Percentiles rank a stretch among this genome's conserved stretches.
Evolutionary conservation across 37 sponge, comb jelly and placozoan genomes (phyloP).

Genomic region (Agelas oroides): DNA sequence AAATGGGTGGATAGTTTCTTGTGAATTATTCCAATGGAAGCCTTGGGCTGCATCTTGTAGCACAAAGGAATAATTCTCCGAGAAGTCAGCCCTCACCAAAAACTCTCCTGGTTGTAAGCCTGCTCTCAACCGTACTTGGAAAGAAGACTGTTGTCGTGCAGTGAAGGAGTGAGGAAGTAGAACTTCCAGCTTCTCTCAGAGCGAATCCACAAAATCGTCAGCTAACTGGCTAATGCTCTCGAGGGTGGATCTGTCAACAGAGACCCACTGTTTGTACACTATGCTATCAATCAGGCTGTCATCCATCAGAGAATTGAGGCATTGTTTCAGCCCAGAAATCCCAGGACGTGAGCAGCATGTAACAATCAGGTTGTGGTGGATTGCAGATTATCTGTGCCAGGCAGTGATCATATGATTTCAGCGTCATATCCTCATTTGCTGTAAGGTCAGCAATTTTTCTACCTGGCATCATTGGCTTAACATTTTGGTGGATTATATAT

Average conservation of each 20-base stretch:
- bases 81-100: constrained; percentile 39
- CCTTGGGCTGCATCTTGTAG: constrained; percentile 59
- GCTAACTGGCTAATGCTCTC: constrained; percentile 32
- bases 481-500: constrained; percentile 75
- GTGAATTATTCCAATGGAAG: constrained; percentile 57
- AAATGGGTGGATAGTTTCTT: no score
- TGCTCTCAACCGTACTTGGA: constrained; percentile 3
- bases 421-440: constrained; percentile 1
- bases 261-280: no score
- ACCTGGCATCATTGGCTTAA: constrained; percentile 55
- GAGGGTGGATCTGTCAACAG: constrained; percentile 38
- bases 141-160: constrained; percentile 36
- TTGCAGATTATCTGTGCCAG: no score
- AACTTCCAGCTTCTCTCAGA: constrained; percentile 28
- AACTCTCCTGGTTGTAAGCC: constrained; percentile 18
- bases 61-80: constrained; percentile 60
- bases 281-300: no score
- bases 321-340: constrained; percentile 7
- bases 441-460: constrained; percentile 1
- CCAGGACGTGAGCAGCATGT: constrained; percentile 26
- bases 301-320: no score
- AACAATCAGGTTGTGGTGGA: constrained; percentile 23
- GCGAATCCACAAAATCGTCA: no score
- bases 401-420: neutral
- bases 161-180: constrained; percentile 28